Conservation (phyloP, 1,140 invertebrate genomes). For the Arctopsyche grandis region DNA sequence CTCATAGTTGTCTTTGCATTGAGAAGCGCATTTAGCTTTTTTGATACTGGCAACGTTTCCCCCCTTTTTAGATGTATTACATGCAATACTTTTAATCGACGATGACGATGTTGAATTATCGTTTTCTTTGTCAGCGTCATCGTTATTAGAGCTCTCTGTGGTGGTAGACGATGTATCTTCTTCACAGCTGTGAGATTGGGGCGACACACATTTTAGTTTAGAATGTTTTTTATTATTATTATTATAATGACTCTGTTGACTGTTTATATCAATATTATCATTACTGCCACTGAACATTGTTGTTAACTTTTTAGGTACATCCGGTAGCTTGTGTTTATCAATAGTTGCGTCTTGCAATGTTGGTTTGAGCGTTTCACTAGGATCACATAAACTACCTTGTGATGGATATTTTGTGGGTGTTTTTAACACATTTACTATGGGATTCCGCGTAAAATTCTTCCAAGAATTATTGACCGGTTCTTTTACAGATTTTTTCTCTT, state of each 20-base stretch:
- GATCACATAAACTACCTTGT: constrained; percentile 43
- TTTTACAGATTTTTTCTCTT: constrained; percentile 46
- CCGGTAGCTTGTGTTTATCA: constrained; percentile 48
- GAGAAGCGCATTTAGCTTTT: constrained; percentile 47
- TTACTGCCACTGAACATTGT: constrained; percentile 32
- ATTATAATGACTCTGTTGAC: constrained; percentile 32
- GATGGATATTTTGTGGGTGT: constrained; percentile 40
- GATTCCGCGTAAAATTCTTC: constrained; percentile 48
- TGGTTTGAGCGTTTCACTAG: constrained; percentile 44
- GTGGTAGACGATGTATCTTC: constrained; percentile 54
- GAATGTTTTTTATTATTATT: constrained; percentile 47
- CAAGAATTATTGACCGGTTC: constrained; percentile 38
- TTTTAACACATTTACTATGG: constrained; percentile 32
- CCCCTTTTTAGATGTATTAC: constrained; percentile 40
- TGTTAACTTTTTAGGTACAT: constrained; percentile 47
- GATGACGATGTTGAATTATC: constrained; percentile 51
- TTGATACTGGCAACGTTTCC: constrained; percentile 21
- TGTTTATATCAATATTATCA: constrained; percentile 31
- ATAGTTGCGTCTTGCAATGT: constrained; percentile 21
- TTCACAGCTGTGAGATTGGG: constrained; percentile 49
- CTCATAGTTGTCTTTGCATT: constrained; percentile 53
- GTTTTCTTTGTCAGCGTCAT: constrained; percentile 53
- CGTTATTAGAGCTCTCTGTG: constrained; percentile 54
- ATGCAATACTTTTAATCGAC: constrained; percentile 36
- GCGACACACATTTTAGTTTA: constrained; percentile 47